phyloP scores from a whole-genome alignment of 2,113 vertebrate species.

The Dromaius novaehollandiae region DNA sequence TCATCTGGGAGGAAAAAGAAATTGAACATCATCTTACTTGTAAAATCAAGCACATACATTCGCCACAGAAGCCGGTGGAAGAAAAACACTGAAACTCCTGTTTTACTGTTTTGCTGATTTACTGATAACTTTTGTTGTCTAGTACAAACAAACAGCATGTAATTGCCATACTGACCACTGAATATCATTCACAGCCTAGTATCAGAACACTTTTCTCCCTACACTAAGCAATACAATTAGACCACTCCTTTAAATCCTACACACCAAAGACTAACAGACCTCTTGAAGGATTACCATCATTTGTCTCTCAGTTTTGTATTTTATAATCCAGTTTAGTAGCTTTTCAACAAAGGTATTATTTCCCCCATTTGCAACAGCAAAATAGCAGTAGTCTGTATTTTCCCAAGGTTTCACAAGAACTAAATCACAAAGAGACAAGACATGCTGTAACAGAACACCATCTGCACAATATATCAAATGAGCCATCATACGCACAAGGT shows the following conservation, averaged over 20 bases:
- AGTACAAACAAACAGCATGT: not conserved
- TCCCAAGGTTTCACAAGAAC: constrained; percentile 9
- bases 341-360: constrained; percentile 2
- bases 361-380: not conserved
- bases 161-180: not conserved
- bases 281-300: not conserved
- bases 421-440: not conserved
- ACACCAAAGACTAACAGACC: not conserved
- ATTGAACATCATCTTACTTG: not conserved
- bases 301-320: not conserved
- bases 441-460: constrained; percentile 1
- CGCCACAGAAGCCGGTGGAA: not conserved
- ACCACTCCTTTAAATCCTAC: not conserved
- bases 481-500: not conserved
- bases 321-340: not conserved
- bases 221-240: not conserved
- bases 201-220: not conserved
- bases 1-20: not conserved
- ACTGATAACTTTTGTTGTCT: not conserved
- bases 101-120: not conserved
- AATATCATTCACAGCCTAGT: too few species aligned
- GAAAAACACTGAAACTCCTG: not conserved
- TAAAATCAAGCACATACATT: not conserved
- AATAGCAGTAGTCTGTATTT: not conserved
- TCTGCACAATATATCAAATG: not conserved